These are phyloP conservation scores for Pseudomyrmex dendroicus DNA, from an alignment of 1,140 invertebrate species.

Conservation along the genomic window DNA sequence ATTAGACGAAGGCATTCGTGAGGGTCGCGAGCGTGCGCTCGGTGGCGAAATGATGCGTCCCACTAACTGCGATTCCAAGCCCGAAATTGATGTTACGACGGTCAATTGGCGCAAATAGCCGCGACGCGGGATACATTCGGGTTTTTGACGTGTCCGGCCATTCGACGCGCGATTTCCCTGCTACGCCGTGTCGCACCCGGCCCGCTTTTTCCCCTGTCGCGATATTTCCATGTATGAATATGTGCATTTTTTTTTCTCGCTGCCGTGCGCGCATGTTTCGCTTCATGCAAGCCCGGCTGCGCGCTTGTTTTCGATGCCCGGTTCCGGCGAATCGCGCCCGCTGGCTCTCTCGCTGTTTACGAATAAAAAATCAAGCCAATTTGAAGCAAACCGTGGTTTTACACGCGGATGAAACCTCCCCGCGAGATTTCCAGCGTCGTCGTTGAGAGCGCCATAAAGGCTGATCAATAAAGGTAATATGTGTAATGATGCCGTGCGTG, in stretches of 20 bases:
- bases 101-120: constrained; percentile 52
- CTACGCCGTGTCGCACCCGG: background rate
- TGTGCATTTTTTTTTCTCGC: constrained; percentile 46
- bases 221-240: constrained; percentile 65
- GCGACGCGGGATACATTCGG: constrained; percentile 13
- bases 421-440: background rate
- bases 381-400: constrained; percentile 53
- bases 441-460: constrained; percentile 12
- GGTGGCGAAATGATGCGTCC: background rate
- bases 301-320: constrained; percentile 45
- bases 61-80: background rate
- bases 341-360: constrained; percentile 43
- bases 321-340: constrained; percentile 29
- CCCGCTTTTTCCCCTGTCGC: background rate
- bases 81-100: constrained; percentile 33
- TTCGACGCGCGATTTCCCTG: constrained; percentile 44
- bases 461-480: constrained; percentile 26
- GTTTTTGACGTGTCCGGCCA: constrained; percentile 25
- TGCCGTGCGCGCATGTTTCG: constrained; percentile 41
- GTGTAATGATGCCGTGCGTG: constrained; percentile 35
- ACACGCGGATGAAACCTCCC: constrained; percentile 36
- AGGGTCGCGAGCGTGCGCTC: background rate
- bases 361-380: constrained; percentile 62
- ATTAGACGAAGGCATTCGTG: background rate
- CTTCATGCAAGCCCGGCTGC: constrained; percentile 33